These are phyloP conservation scores for Aurelia aurita complex sp. Pacific DNA, from an alignment of 30 jellyfish, hydroid and myxozoan species.

Conservation along the genomic window DNA sequence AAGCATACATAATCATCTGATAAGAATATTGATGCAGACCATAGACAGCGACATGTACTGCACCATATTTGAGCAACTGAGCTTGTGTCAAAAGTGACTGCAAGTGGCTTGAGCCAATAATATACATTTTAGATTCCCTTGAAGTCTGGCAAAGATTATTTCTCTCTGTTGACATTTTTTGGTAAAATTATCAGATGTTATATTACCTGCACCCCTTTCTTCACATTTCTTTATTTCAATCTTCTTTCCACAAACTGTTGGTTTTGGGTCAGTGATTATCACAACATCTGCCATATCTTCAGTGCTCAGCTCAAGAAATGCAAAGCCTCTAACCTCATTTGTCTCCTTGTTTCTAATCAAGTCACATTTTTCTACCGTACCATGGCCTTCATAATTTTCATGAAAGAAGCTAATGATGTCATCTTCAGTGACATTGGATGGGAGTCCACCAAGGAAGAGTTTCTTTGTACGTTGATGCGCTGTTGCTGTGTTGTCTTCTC, in stretches of 20 bases:
- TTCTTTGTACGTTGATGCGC: slow-evolving; percentile 86
- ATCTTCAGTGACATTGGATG: slow-evolving; percentile 57
- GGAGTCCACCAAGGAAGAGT: slow-evolving; percentile 89
- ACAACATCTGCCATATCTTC: slow-evolving; percentile 91
- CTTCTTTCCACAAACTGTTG: slow-evolving; percentile 70
- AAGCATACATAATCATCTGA: too few relatives aligned
- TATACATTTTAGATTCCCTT: too few relatives aligned
- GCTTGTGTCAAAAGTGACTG: too few relatives aligned
- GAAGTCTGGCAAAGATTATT: too few relatives aligned
- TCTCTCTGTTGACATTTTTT: too few relatives aligned
- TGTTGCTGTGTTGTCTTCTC: slow-evolving; percentile 79
- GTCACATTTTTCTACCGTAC: slow-evolving; percentile 75
- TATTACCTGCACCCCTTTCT: slow-evolving; percentile 54
- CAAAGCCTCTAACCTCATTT: slow-evolving; percentile 75
- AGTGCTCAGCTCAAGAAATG: slow-evolving; percentile 66
- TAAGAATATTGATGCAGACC: too few relatives aligned
- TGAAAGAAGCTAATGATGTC: slow-evolving; percentile 69
- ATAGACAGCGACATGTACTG: too few relatives aligned
- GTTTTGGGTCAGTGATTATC: slow-evolving; percentile 69
- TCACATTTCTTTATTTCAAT: slow-evolving; percentile 83
- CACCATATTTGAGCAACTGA: too few relatives aligned
- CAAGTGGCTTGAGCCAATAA: too few relatives aligned
- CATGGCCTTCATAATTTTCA: slow-evolving; percentile 66
- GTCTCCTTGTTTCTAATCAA: slow-evolving; percentile 83
- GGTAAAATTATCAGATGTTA: neutral